Conservation (phyloP, 2,888 invertebrate species). For the Synanthedon andrenaeformis region DNA sequence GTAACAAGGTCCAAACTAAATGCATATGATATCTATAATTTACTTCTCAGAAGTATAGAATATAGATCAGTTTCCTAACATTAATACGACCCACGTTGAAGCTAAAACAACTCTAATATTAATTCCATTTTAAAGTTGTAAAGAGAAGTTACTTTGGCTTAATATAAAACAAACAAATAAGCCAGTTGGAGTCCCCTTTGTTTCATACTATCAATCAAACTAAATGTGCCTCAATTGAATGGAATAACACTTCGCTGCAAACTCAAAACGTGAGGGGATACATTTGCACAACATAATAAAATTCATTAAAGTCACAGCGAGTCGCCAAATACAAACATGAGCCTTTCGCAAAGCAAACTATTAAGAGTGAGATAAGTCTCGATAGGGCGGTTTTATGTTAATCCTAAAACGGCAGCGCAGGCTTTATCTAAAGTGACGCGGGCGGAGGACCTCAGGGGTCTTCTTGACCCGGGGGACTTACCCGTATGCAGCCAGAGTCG, state of each 20-base stretch:
- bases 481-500: conserved; percentile 93
- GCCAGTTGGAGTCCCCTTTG: neutral
- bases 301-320: conserved; percentile 50
- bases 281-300: conserved; percentile 48
- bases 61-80: neutral
- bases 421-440: conserved; percentile 63
- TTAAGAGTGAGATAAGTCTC: conserved; percentile 53
- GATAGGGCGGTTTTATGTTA: conserved; percentile 61
- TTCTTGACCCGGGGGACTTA: conserved; percentile 72
- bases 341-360: conserved; percentile 66
- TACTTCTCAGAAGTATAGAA: neutral
- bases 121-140: neutral
- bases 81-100: neutral
- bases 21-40: too few species aligned
- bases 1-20: neutral
- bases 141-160: neutral
- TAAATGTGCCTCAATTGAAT: conserved; percentile 24
- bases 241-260: conserved; percentile 9
- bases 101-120: too few species aligned
- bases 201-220: neutral
- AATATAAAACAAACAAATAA: neutral
- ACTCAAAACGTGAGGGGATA: conserved; percentile 25
- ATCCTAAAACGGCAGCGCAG: conserved; percentile 48
- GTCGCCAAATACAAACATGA: conserved; percentile 57
- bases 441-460: conserved; percentile 41